Conservation (phyloP, 2,888 invertebrate genomes). For the Drosophila ustulata region DNA sequence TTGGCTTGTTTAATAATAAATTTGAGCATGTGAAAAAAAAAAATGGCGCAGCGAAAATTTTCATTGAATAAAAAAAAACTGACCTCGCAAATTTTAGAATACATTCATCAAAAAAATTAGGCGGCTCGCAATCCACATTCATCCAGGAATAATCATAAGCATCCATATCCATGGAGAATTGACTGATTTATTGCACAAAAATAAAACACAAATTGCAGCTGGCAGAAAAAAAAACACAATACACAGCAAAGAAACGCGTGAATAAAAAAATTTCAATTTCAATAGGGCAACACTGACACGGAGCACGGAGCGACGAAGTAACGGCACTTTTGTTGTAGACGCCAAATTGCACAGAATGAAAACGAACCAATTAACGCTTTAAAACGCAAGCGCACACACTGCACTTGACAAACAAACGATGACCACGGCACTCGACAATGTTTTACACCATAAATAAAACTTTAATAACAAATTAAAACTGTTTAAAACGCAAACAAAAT, state of each 20-base stretch:
- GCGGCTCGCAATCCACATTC: background rate
- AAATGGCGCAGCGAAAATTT: too few species aligned
- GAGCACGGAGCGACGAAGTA: slow-evolving; percentile 25
- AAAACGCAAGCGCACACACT: slow-evolving; percentile 11
- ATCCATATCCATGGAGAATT: background rate
- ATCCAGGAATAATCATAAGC: background rate
- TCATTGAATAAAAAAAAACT: background rate
- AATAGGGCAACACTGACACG: slow-evolving; percentile 8
- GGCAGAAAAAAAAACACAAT: background rate
- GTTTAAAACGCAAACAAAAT: slow-evolving; percentile 23
- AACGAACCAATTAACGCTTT: slow-evolving; percentile 6
- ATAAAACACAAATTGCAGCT: background rate
- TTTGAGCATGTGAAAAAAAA: too few species aligned
- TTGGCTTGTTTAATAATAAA: too few species aligned
- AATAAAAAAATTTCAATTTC: background rate
- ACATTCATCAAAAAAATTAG: background rate
- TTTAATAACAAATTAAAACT: slow-evolving; percentile 15
- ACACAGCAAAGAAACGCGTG: background rate
- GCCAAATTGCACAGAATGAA: slow-evolving; percentile 2
- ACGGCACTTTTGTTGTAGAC: slow-evolving; percentile 30
- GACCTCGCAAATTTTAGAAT: background rate
- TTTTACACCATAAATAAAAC: slow-evolving; percentile 14
- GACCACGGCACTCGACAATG: slow-evolving; percentile 13
- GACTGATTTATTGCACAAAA: background rate
- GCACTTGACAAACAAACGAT: slow-evolving; percentile 16